Percentiles rank a stretch among this genome's conserved stretches.
Evolutionary conservation across 2,113 vertebrate genomes (phyloP).

Genomic region (Dasypus novemcinctus): DNA sequence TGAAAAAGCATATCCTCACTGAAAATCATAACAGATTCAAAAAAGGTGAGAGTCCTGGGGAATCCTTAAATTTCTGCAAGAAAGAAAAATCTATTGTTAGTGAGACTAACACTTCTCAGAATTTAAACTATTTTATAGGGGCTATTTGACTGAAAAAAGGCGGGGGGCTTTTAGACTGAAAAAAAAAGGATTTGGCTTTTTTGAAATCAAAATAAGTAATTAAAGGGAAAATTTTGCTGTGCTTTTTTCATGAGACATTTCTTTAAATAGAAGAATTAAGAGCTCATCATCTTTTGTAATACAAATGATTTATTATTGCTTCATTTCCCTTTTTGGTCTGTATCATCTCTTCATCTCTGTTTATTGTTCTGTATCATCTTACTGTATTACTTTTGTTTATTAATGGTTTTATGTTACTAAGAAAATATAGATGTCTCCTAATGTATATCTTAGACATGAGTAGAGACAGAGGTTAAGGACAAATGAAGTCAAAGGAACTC

Average conservation of each 20-base stretch:
- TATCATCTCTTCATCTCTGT: background rate
- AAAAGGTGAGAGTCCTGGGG: background rate
- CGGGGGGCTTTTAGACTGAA: too few species aligned
- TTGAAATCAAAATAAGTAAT: background rate
- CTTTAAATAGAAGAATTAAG: background rate
- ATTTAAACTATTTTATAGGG: background rate
- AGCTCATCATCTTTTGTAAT: accelerated
- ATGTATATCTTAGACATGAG: background rate
- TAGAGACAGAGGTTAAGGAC: background rate
- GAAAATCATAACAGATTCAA: background rate
- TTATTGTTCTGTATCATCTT: background rate
- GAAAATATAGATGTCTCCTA: background rate
- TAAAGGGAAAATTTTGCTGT: background rate
- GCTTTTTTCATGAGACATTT: background rate
- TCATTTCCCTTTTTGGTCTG: background rate
- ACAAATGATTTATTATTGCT: background rate
- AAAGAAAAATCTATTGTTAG: background rate
- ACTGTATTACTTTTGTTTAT: background rate
- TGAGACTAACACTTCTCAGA: background rate
- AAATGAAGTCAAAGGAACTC: background rate
- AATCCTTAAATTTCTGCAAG: background rate
- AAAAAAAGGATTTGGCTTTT: background rate
- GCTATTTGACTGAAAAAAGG: background rate
- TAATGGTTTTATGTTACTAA: background rate
- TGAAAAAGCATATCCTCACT: background rate